phyloP scores from a whole-genome alignment of 1,140 invertebrate species.

The Pseudomyrmex sp. region DNA sequence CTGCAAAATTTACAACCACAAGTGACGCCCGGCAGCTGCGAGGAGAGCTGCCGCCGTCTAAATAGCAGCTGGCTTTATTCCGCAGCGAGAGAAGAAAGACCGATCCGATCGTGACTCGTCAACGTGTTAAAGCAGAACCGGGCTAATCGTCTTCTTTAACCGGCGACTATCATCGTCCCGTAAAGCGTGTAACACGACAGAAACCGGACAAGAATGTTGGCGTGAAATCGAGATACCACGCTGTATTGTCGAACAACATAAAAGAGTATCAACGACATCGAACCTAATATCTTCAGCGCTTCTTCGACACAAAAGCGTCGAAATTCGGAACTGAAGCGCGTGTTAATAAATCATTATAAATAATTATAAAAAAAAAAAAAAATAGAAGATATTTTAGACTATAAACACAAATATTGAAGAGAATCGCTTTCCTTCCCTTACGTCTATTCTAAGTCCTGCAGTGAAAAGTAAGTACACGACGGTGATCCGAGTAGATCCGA shows the following conservation, averaged over 20 bases:
- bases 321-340: too few relatives aligned
- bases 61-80: slow-evolving; percentile 42
- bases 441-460: too few relatives aligned
- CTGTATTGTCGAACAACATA: slow-evolving; percentile 24
- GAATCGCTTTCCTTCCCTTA: too few relatives aligned
- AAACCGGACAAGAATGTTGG: not conserved
- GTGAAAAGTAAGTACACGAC: too few relatives aligned
- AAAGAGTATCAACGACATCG: slow-evolving; percentile 9
- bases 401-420: too few relatives aligned
- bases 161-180: slow-evolving; percentile 9
- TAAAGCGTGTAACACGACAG: slow-evolving; percentile 51
- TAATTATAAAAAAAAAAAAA: too few relatives aligned
- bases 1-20: slow-evolving; percentile 52
- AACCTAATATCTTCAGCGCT: not conserved
- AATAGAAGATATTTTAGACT: too few relatives aligned
- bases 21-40: slow-evolving; percentile 48
- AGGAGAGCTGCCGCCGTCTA: slow-evolving; percentile 35
- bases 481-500: too few relatives aligned
- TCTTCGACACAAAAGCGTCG: too few relatives aligned
- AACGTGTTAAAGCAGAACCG: slow-evolving; percentile 56
- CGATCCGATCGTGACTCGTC: slow-evolving; percentile 56
- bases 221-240: slow-evolving; percentile 47
- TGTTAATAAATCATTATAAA: too few relatives aligned
- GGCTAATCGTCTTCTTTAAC: slow-evolving; percentile 53
- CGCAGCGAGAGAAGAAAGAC: slow-evolving; percentile 39